Evolutionary conservation across 2,888 invertebrate species (phyloP).

Genomic region (Electrophaes corylata): DNA sequence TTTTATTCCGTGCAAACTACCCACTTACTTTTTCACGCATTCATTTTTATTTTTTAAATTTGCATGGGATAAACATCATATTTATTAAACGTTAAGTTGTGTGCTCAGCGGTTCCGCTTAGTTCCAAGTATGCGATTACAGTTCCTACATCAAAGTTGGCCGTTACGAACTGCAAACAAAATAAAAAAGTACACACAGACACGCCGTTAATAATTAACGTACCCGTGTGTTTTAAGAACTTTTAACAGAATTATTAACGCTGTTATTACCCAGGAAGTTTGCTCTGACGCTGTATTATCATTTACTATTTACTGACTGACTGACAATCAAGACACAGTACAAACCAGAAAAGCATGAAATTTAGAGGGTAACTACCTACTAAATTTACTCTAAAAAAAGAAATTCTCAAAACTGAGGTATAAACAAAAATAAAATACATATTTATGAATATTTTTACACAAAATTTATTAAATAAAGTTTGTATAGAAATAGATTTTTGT

Average conservation of each 20-base stretch:
- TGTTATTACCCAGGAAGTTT: conserved; percentile 43
- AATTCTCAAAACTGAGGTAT: no score
- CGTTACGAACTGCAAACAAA: conserved; percentile 55
- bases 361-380: no score
- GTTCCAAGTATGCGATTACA: conserved; percentile 56
- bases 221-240: conserved; percentile 50
- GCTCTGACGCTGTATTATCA: not conserved
- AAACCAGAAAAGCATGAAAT: no score
- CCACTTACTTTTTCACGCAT: not conserved
- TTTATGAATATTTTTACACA: no score
- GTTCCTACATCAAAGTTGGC: conserved; percentile 55
- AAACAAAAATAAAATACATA: no score
- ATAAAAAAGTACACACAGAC: conserved; percentile 45
- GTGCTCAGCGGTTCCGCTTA: conserved; percentile 51
- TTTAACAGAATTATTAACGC: conserved; percentile 51
- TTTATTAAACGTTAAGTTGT: conserved; percentile 23
- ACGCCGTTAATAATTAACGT: conserved; percentile 47
- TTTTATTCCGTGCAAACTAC: no score
- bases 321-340: no score
- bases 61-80: not conserved
- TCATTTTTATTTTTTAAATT: not conserved
- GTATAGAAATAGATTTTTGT: no score
- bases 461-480: no score
- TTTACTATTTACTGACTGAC: not conserved
- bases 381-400: no score